A percentile compares a stretch with the other conserved stretches of the same genome.
These are phyloP conservation scores for Acleris literana DNA, from an alignment of 2,888 invertebrate genomes.

Conservation along the genomic window DNA sequence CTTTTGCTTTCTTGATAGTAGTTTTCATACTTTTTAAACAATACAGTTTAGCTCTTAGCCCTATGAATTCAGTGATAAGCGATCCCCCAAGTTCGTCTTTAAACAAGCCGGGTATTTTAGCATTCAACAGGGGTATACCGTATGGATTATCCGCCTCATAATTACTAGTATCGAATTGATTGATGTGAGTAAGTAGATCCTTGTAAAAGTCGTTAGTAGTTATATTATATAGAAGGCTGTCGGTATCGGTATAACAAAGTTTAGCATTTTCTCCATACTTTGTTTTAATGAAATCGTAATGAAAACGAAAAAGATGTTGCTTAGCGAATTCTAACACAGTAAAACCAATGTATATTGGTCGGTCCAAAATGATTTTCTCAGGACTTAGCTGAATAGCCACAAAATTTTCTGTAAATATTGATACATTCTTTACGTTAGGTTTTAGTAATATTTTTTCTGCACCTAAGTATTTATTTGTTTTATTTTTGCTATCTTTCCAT, in stretches of 20 bases:
- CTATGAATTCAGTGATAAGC: slow-evolving; percentile 27
- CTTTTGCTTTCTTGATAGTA: slow-evolving; percentile 6
- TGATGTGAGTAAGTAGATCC: background rate
- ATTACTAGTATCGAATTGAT: slow-evolving; percentile 7
- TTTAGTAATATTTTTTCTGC: slow-evolving; percentile 18
- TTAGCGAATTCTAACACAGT: slow-evolving; percentile 27
- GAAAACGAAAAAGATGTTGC: slow-evolving; percentile 26
- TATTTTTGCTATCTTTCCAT: slow-evolving; percentile 27
- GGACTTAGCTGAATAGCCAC: background rate
- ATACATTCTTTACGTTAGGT: slow-evolving; percentile 33
- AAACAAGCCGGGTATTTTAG: slow-evolving; percentile 28
- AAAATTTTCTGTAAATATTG: slow-evolving; percentile 34
- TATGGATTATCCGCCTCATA: slow-evolving; percentile 11
- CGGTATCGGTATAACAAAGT: slow-evolving; percentile 37
- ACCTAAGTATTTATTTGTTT: too few relatives aligned
- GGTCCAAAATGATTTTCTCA: background rate
- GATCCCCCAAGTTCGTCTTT: slow-evolving; percentile 31
- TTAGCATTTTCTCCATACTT: slow-evolving; percentile 17
- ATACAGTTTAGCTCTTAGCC: slow-evolving; percentile 29
- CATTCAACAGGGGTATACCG: slow-evolving; percentile 17
- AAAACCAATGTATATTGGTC: slow-evolving; percentile 22
- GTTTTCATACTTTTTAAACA: slow-evolving; percentile 5
- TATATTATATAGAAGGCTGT: slow-evolving; percentile 31
- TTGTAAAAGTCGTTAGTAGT: slow-evolving; percentile 28
- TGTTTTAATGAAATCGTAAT: slow-evolving; percentile 26